Conservation (phyloP, 92 coral and sea anemone genomes). For the Micromussa lordhowensis region DNA sequence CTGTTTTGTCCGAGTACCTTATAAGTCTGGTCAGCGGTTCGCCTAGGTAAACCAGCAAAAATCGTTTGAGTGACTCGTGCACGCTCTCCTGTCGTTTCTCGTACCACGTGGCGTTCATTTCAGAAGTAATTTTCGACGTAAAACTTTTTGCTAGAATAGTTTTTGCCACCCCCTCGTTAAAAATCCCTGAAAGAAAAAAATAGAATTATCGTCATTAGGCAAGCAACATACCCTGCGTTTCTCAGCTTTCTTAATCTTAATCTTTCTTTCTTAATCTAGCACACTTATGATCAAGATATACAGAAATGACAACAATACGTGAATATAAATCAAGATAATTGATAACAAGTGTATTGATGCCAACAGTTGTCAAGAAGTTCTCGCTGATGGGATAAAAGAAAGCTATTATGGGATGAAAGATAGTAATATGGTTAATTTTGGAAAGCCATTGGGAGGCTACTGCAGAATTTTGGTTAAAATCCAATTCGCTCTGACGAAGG, state of each 20-base stretch:
- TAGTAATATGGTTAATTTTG: too few relatives aligned
- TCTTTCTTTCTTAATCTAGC: too few relatives aligned
- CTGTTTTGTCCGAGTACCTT: slow-evolving; percentile 41
- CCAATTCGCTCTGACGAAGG: too few relatives aligned
- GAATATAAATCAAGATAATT: background rate
- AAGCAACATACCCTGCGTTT: too few relatives aligned
- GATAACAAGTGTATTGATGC: too few relatives aligned
- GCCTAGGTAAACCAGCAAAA: slow-evolving; percentile 67
- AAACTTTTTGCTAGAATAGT: slow-evolving; percentile 8
- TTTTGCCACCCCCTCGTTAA: background rate
- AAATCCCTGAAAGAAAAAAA: slow-evolving; percentile 31
- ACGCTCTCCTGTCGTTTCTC: slow-evolving; percentile 62
- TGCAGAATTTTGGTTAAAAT: too few relatives aligned
- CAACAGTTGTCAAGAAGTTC: too few relatives aligned
- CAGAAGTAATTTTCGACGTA: slow-evolving; percentile 45
- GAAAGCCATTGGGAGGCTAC: too few relatives aligned
- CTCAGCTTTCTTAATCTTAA: too few relatives aligned
- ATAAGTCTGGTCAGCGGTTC: slow-evolving; percentile 72
- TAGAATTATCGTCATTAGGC: background rate
- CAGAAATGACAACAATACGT: background rate
- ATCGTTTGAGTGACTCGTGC: slow-evolving; percentile 67
- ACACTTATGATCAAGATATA: too few relatives aligned
- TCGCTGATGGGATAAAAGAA: too few relatives aligned
- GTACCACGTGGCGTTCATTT: slow-evolving; percentile 69
- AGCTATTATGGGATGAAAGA: too few relatives aligned